Conservation (phyloP, 2,888 invertebrate species). For the Entomobrya proxima region DNA sequence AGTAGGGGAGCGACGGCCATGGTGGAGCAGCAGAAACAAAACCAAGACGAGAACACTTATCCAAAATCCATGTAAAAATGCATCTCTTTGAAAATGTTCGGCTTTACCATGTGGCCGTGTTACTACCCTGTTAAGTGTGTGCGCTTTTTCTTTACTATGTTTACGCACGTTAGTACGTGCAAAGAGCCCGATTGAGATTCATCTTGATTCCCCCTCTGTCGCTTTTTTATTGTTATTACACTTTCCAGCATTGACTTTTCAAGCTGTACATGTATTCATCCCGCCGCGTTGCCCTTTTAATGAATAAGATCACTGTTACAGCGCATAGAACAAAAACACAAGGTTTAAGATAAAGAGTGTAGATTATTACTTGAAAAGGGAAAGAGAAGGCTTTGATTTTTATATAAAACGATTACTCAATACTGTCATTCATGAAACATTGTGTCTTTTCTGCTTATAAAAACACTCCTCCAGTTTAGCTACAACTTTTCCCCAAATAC, state of each 20-base stretch:
- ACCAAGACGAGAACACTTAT: constrained; percentile 8
- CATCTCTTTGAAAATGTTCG: constrained; percentile 40
- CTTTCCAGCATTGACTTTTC: not conserved
- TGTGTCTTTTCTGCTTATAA: not conserved
- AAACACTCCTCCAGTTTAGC: not conserved
- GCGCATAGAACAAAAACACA: constrained; percentile 31
- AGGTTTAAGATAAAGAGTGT: constrained; percentile 10
- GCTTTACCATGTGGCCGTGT: not conserved
- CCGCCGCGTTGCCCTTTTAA: constrained; percentile 50
- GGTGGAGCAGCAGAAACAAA: not conserved
- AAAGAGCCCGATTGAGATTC: constrained; percentile 5
- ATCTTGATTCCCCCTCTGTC: constrained; percentile 31
- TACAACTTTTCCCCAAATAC: not conserved
- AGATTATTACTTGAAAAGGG: constrained; percentile 59
- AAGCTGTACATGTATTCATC: constrained; percentile 25
- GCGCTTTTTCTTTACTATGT: not conserved
- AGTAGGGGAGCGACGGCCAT: constrained; percentile 19
- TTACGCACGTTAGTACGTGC: constrained; percentile 4
- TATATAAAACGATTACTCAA: constrained; percentile 41
- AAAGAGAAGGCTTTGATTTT: constrained; percentile 48
- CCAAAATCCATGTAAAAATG: constrained; percentile 56
- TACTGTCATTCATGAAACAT: constrained; percentile 35
- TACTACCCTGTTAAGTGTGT: constrained; percentile 3
- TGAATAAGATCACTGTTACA: constrained; percentile 50
- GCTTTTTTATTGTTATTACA: constrained; percentile 5